Evolutionary conservation across 2,888 invertebrate species (phyloP), one percentile per base, ranked within the genome.

Genomic region (Psococerastis gibbosa): DNA sequence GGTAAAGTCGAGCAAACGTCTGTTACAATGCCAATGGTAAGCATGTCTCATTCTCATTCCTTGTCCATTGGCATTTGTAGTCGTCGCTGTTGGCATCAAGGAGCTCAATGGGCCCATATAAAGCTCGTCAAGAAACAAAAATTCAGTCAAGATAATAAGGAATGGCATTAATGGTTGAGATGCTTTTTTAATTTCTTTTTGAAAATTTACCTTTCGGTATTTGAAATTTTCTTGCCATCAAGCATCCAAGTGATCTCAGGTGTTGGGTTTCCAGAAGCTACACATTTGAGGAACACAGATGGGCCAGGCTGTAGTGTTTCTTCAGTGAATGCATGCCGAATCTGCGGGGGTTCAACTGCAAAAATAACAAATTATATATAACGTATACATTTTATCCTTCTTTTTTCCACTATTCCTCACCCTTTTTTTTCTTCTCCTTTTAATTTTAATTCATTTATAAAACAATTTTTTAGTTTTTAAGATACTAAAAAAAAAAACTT

Each of bases 231-330:
- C 54, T 83, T 80, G 45, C 83, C 84, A 60, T 91, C 91, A 45
- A 91, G 68, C 57, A 83, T 79, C 94, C 94, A 94, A 16, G 79
- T 76, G 55, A 94, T 88, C 66, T 85, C 85, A 38, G 94, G 92
- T 1, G 85, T 83, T 1, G 94, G 94, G 64, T 89, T 92, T 42
- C 94, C 94, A 48, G 89, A 84, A 5, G 91, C 92, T 41, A 84
- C 78, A 63, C 94, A 94, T 59, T 87, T 87, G 43, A 94, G 68
- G 50, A 84, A 83, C 11, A 91, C 80, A 41, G 82, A 77, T 43
- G 87, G 83, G 42, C 91, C 91, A 0, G 88, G 88, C 54, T 88
- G 83, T 50, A 91, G 74, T 41, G 85, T 89, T 60, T 87, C 82
- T 56, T 88, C 88, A 50, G 77, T 73, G 65, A 91, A 91, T 46